Base-by-base conservation (phyloP, 2,888 invertebrate species). In the Melanargia galathea region DNA sequence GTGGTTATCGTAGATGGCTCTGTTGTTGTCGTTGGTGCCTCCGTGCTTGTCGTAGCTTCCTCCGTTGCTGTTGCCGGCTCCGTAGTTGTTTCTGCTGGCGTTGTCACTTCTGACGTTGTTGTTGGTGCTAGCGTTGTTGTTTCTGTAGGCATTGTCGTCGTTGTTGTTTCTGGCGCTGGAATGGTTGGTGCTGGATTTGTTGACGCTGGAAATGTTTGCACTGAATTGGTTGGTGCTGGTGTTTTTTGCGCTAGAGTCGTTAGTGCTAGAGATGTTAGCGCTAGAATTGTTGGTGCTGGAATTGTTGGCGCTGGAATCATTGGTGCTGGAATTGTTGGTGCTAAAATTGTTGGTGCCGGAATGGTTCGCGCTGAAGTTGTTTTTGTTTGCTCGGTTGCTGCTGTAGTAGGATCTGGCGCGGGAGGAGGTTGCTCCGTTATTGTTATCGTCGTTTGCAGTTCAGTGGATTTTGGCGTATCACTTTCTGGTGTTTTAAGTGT, bases 301-400 rank as follows among this genome's bases (percentile, higher is more conserved):
- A 66, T 62, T 0, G 67, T 55, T 2, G 70, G 11, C 8, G 8
- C 13, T n/a, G 49, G 33, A 1, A 68, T 67, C 11, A 67, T 59
- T n/a, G 70, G 63, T 0, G 70, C 51, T 2, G 69, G 33, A 0
- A 70, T 35, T 8, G 69, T 60, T 1, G 72, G 62, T 7, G 70
- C 59, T 4, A 67, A 38, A 0, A 72, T 65, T 4, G 70, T 62
- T 0, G 70, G 52, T 11, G 66, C 69, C 3, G 69, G 61, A 6
- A 71, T 43, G 0, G 71, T 51, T 0, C 71, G 57, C 0, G 69
- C 57, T 0, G 71, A 64, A 18, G 71, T 64, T 6, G 70, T 59
- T 10, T 70, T 52, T 0, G 66, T 49, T 1, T 68, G 45, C 0
- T 70, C 24, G 10, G 11, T 24, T 4, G 67, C 60, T 0, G 64